Conservation (phyloP, 2,113 vertebrate genomes). For the Suricata suricatta region DNA sequence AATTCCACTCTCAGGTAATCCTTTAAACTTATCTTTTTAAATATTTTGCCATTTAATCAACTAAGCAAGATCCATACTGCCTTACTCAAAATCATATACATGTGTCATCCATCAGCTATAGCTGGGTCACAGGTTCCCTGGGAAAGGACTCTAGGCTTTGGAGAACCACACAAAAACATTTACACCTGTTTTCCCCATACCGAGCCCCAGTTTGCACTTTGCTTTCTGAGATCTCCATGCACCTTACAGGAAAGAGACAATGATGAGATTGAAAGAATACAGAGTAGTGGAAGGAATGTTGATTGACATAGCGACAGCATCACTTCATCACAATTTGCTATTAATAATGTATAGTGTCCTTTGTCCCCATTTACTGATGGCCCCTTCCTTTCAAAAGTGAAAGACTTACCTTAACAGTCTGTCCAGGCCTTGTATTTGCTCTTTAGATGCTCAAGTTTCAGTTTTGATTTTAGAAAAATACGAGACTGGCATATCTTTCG, state of each 20-base stretch:
- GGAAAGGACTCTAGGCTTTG: neutral
- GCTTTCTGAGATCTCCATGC: conserved; percentile 3
- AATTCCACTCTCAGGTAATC: conserved; percentile 79
- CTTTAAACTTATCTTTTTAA: neutral
- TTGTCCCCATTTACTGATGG: neutral
- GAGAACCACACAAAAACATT: neutral
- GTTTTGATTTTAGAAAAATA: conserved; percentile 60
- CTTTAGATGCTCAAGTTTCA: conserved; percentile 22
- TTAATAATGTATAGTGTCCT: conserved; percentile 2
- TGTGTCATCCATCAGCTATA: neutral
- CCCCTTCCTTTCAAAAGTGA: neutral
- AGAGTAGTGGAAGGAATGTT: neutral
- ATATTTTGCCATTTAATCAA: conserved; percentile 38
- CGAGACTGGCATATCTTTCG: conserved; percentile 22
- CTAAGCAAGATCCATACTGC: neutral
- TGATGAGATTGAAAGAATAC: neutral
- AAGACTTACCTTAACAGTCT: neutral
- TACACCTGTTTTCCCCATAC: neutral
- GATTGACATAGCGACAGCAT: neutral
- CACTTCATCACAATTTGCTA: neutral
- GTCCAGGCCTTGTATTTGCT: neutral
- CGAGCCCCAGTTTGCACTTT: neutral
- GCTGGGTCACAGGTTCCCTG: neutral
- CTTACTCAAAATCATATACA: neutral
- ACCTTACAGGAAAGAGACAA: neutral